Percentiles rank a stretch among this genome's conserved stretches.
phyloP scores from a whole-genome alignment of 2,113 vertebrate genomes.

The Hirundichthys speculiger region DNA sequence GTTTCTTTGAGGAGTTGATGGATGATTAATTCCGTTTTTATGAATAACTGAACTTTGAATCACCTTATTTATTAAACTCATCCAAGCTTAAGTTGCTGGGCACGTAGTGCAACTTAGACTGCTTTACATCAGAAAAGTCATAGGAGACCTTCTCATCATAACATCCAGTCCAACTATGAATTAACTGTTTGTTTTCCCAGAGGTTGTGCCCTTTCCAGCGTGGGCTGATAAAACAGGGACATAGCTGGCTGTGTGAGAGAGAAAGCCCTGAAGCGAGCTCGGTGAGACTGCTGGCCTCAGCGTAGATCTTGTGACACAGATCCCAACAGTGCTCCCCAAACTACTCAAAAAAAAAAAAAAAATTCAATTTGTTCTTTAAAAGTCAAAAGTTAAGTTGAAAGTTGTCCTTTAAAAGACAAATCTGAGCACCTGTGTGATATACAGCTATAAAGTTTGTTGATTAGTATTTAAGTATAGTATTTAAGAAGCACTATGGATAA shows the following conservation, averaged over 20 bases:
- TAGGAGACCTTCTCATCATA: background rate
- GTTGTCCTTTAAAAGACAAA: too few species aligned
- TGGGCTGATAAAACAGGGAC: conserved; percentile 17
- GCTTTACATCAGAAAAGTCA: conserved; percentile 1
- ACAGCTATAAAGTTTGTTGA: too few species aligned
- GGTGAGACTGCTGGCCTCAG: conserved; percentile 5
- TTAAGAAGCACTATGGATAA: too few species aligned
- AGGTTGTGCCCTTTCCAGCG: conserved; percentile 17
- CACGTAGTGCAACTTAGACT: background rate
- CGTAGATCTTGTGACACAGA: conserved; percentile 68
- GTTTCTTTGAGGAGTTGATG: too few species aligned
- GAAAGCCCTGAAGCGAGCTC: conserved; percentile 43
- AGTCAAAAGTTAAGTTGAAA: too few species aligned
- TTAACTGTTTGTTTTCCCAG: conserved; percentile 39
- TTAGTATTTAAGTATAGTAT: too few species aligned
- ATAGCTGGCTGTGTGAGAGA: conserved; percentile 55
- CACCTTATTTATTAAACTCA: too few species aligned
- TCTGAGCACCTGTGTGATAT: too few species aligned
- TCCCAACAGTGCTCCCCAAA: background rate
- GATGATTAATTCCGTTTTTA: too few species aligned
- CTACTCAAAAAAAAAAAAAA: conserved; percentile 32
- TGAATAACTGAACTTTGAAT: too few species aligned
- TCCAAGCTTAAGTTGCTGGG: too few species aligned
- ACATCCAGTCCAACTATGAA: conserved; percentile 37
- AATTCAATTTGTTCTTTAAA: conserved; percentile 35